These are phyloP conservation scores for Narcine bancroftii DNA, from an alignment of 2,113 vertebrate genomes.

Conservation along the genomic window DNA sequence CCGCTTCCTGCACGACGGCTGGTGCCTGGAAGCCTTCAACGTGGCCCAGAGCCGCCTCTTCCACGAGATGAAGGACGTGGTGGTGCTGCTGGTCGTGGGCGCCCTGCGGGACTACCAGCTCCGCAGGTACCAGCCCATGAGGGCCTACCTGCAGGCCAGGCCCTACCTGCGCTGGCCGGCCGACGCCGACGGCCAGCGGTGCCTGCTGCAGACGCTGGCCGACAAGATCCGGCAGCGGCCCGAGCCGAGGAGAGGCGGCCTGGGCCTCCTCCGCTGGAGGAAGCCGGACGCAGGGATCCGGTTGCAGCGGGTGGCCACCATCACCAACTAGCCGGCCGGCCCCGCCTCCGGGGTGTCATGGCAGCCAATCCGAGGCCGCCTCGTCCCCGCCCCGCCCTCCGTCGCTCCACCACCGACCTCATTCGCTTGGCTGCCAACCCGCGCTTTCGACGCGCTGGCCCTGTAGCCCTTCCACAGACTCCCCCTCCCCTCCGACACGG, in stretches of 20 bases:
- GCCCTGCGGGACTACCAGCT: constrained; percentile 72
- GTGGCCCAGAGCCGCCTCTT: constrained; percentile 68
- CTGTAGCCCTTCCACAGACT: too few relatives aligned
- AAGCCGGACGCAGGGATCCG: not conserved
- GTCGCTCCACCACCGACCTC: too few relatives aligned
- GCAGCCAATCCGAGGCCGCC: too few relatives aligned
- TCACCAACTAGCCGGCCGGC: too few relatives aligned
- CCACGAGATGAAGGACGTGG: constrained; percentile 57
- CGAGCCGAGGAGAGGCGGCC: constrained; percentile 36
- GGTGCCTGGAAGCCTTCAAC: constrained; percentile 82
- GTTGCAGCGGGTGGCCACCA: constrained; percentile 43
- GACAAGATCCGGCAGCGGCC: constrained; percentile 58
- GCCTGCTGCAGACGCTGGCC: constrained; percentile 70
- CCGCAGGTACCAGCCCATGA: constrained; percentile 61
- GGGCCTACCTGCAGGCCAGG: constrained; percentile 60
- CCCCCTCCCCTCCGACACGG: too few relatives aligned
- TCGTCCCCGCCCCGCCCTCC: too few relatives aligned
- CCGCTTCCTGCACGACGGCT: constrained; percentile 77
- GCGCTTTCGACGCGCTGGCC: too few relatives aligned
- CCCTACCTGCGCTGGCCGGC: constrained; percentile 74
- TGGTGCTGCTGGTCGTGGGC: constrained; percentile 74
- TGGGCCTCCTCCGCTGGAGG: not conserved
- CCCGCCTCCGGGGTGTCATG: too few relatives aligned
- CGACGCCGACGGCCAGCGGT: constrained; percentile 73
- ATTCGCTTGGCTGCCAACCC: too few relatives aligned